phyloP scores from a whole-genome alignment of 2,797 vertebrate species.

The Dipus sagitta region DNA sequence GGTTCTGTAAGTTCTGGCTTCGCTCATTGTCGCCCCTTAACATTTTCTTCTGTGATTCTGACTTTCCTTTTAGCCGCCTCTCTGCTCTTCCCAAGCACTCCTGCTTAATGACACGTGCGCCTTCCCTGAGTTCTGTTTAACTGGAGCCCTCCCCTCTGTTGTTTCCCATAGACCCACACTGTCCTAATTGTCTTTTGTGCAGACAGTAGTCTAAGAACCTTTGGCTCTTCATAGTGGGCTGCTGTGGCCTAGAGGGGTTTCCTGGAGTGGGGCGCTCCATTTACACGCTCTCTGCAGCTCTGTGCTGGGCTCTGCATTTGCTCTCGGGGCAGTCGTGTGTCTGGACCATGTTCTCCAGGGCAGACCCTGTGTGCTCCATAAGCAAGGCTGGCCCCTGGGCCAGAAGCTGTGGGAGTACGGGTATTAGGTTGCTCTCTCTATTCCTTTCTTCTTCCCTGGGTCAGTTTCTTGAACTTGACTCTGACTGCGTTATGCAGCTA shows the following conservation, averaged over 20 bases:
- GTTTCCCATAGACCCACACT: background rate
- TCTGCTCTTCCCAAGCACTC: background rate
- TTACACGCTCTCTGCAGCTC: background rate
- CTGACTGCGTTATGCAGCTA: background rate
- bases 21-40: background rate
- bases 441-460: background rate
- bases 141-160: background rate
- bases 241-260: background rate
- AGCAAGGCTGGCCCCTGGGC: background rate
- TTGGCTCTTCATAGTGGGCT: background rate
- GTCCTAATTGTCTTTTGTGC: background rate
- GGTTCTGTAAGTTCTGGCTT: background rate
- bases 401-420: background rate
- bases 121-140: background rate
- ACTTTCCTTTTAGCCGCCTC: background rate
- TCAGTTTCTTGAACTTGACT: background rate
- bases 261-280: background rate
- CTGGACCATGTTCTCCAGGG: background rate
- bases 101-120: constrained; percentile 13
- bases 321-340: background rate
- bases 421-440: background rate
- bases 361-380: background rate
- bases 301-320: background rate
- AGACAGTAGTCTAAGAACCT: background rate
- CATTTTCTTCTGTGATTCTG: background rate